phyloP scores from a whole-genome alignment of 1,140 invertebrate species.

The Drosophila repletoides region DNA sequence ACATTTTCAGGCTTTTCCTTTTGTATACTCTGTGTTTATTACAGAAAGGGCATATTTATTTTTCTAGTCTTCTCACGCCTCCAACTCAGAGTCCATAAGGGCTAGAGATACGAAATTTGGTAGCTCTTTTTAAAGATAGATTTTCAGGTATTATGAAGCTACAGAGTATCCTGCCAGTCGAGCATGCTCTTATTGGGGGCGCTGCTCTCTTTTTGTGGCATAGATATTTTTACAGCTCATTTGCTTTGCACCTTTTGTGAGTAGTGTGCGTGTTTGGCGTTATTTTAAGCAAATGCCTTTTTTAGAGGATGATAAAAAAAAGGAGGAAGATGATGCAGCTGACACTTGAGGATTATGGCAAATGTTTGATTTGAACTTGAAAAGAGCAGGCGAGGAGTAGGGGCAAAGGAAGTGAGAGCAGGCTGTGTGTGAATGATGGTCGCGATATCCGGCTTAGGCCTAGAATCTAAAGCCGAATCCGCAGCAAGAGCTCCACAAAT shows the following conservation, averaged over 20 bases:
- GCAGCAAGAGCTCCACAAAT: conserved; percentile 47
- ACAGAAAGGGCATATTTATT: too few species aligned
- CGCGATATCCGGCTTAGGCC: conserved; percentile 61
- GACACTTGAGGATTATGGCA: conserved; percentile 68
- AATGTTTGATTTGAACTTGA: conserved; percentile 80
- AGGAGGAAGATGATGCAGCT: conserved; percentile 57
- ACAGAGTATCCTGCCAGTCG: too few species aligned
- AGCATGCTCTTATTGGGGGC: too few species aligned
- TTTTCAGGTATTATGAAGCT: too few species aligned
- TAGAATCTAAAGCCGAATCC: conserved; percentile 19
- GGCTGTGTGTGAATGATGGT: conserved; percentile 42
- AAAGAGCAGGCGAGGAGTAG: conserved; percentile 26
- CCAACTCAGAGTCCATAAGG: too few species aligned
- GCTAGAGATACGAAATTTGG: too few species aligned
- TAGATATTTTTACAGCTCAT: conserved; percentile 73
- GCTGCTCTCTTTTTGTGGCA: conserved; percentile 29
- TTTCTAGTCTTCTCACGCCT: too few species aligned
- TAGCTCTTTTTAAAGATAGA: too few species aligned
- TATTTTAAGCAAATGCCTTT: conserved; percentile 39
- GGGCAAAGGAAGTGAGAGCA: conserved; percentile 42
- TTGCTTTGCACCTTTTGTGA: conserved; percentile 64
- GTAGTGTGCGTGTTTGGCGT: neutral
- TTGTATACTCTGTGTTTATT: too few species aligned
- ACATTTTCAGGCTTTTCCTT: conserved; percentile 59
- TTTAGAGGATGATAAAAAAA: conserved; percentile 25